These are phyloP conservation scores for Butorides virescens DNA, from an alignment of 2,113 vertebrate species.

Conservation along the genomic window DNA sequence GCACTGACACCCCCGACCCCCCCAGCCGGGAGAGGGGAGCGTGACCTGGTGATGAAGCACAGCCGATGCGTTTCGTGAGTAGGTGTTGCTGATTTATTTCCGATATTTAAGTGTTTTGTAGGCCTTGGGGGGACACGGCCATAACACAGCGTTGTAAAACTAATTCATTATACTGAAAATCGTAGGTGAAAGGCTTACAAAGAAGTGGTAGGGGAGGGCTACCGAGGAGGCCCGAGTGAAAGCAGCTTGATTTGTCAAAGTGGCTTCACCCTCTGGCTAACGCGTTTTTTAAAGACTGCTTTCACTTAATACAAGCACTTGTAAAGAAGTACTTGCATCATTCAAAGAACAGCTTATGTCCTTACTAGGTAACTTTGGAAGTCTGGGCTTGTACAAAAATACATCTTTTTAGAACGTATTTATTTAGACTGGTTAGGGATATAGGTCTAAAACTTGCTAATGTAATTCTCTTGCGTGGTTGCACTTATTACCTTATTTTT, in stretches of 20 bases:
- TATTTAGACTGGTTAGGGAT: background rate
- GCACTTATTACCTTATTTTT: background rate
- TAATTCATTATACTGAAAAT: background rate
- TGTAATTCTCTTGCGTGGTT: background rate
- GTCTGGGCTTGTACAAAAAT: background rate
- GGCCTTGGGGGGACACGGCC: background rate
- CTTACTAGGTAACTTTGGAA: background rate
- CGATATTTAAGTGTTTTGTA: accelerated
- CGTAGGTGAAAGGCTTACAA: background rate
- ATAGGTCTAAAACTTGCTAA: background rate
- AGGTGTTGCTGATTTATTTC: background rate
- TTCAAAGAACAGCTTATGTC: background rate
- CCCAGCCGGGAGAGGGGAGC: background rate
- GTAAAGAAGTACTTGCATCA: background rate
- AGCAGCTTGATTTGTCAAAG: background rate
- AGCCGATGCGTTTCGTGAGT: background rate
- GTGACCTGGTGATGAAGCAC: accelerated
- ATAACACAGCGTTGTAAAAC: accelerated
- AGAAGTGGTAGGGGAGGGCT: background rate
- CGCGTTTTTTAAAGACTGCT: background rate
- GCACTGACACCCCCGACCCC: background rate
- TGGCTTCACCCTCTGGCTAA: background rate
- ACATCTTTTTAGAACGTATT: accelerated
- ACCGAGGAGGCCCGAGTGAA: background rate
- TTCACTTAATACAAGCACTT: background rate